Base-by-base conservation (phyloP, 1,140 invertebrate species). In the Radopholus similis region DNA sequence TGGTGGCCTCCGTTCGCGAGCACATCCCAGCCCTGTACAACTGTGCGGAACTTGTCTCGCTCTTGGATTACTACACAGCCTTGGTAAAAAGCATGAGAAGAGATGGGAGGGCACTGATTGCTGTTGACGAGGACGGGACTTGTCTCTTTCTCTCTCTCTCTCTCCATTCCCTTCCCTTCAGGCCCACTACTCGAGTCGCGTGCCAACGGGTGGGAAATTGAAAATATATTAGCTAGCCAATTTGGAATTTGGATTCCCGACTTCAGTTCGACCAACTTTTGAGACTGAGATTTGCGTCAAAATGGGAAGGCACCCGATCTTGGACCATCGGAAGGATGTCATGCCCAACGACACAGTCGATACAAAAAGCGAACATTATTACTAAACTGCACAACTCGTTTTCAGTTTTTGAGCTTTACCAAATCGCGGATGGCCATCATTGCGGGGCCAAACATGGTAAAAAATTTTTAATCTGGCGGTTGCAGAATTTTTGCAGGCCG, bases 401-500 rank as follows among this genome's bases (percentile, higher is more conserved):
- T n/a, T 28, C 13, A 40, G 34, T n/a, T 18, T n/a, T 49, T 37
- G 47, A 15, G 35, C 62, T n/a, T 37, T 21, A 34, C 9, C 38
- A 64, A 60, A 9, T 42, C 72, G 51, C 74, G 71, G 37, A 77
- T 76, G 51, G 13, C 53, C 21, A 21, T 76, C 13, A 77, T 76
- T 34, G 74, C 74, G 28, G 74, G 74, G 3, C 74, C 74, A 30
- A 76, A 76, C 55, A 76, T 76, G 74, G 72, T 74, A 70, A 60
- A 13, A 13, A 1, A 1, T 68, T 70, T 18, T 42, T 66, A 21
- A 1, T 23, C 21, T 66, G 18, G 9, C 15, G 11, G 21, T 23
- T 26, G n/a, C 60, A 15, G 44, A 30, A 66, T 37, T 15, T 34
- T 56, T 73, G 47, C 67, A 86, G 90, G 90, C 91, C 74, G 93